Percentiles rank a stretch among this genome's conserved stretches.
Conservation (phyloP, 2,113 vertebrate genomes). For the Symphodus melops region DNA sequence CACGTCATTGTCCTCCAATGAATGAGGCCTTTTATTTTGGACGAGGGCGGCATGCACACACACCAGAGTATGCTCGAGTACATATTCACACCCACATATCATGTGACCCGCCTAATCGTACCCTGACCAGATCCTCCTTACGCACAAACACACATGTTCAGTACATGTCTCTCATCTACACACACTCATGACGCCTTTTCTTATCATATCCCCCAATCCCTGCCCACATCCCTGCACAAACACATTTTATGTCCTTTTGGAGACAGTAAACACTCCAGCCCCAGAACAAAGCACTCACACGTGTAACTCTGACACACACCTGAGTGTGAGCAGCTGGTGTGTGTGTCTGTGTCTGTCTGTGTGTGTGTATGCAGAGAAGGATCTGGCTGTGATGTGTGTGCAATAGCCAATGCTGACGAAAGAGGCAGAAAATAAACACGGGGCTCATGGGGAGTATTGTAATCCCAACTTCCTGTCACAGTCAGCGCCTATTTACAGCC, state of each 20-base stretch:
- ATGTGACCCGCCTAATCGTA: slow-evolving; percentile 63
- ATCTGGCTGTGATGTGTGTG: slow-evolving; percentile 56
- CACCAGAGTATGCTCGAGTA: slow-evolving; percentile 52
- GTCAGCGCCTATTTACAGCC: slow-evolving; percentile 79
- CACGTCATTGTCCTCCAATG: slow-evolving; percentile 78
- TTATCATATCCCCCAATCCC: slow-evolving; percentile 34
- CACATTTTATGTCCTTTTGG: slow-evolving; percentile 56
- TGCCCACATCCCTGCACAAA: slow-evolving; percentile 29
- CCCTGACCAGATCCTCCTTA: slow-evolving; percentile 48
- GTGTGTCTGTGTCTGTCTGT: slow-evolving; percentile 41
- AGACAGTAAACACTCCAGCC: slow-evolving; percentile 50
- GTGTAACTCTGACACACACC: slow-evolving; percentile 40
- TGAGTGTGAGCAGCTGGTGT: slow-evolving; percentile 64
- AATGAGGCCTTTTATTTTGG: slow-evolving; percentile 81
- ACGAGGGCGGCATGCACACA: slow-evolving; percentile 54
- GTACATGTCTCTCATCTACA: not conserved
- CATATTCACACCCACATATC: slow-evolving; percentile 62
- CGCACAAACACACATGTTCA: not conserved
- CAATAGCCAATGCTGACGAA: slow-evolving; percentile 68
- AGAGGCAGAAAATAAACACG: slow-evolving; percentile 81
- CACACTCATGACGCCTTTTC: slow-evolving; percentile 33
- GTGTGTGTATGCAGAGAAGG: slow-evolving; percentile 38
- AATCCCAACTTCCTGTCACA: slow-evolving; percentile 82
- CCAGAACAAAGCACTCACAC: slow-evolving; percentile 41
- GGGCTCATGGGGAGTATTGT: slow-evolving; percentile 79